A percentile compares a stretch with the other conserved stretches of the same genome.
Evolutionary conservation across 2,797 vertebrate species (phyloP).

Genomic region (Sarcophilus harrisii): DNA sequence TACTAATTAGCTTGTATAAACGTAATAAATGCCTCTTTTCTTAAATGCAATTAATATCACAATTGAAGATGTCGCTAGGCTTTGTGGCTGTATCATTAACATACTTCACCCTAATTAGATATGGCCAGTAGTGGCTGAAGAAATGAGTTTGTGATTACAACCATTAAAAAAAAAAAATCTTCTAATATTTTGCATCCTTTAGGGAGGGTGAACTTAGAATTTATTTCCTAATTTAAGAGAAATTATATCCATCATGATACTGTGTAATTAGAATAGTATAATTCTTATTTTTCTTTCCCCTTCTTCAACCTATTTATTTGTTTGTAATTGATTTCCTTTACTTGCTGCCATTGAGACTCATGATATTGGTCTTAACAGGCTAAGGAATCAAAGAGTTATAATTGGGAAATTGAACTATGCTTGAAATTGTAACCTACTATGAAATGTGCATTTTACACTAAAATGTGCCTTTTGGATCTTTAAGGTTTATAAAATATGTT

Average conservation of each 20-base stretch:
- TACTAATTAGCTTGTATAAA: slow-evolving; percentile 86
- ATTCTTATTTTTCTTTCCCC: slow-evolving; percentile 62
- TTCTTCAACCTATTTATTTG: slow-evolving; percentile 13
- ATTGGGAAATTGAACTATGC: neutral
- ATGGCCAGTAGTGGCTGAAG: slow-evolving; percentile 78
- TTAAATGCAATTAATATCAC: slow-evolving; percentile 84
- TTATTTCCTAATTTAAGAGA: slow-evolving; percentile 80
- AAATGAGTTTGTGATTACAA: slow-evolving; percentile 80
- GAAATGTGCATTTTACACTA: neutral
- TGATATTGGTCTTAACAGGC: neutral
- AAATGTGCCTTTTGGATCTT: neutral
- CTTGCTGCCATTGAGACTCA: neutral
- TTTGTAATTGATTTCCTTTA: neutral
- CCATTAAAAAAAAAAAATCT: slow-evolving; percentile 64
- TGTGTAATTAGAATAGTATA: slow-evolving; percentile 71
- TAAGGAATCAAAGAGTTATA: neutral
- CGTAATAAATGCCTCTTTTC: slow-evolving; percentile 82
- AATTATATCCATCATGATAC: slow-evolving; percentile 64
- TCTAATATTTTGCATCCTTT: slow-evolving; percentile 78
- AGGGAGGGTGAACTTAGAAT: slow-evolving; percentile 69
- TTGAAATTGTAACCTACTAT: neutral
- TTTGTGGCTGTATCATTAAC: slow-evolving; percentile 79
- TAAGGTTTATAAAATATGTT: neutral
- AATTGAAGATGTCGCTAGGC: slow-evolving; percentile 78
- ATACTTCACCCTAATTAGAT: slow-evolving; percentile 84